Evolutionary conservation across 2,113 vertebrate genomes (phyloP).

Genomic region (Cyphomyrus plagiostoma): DNA sequence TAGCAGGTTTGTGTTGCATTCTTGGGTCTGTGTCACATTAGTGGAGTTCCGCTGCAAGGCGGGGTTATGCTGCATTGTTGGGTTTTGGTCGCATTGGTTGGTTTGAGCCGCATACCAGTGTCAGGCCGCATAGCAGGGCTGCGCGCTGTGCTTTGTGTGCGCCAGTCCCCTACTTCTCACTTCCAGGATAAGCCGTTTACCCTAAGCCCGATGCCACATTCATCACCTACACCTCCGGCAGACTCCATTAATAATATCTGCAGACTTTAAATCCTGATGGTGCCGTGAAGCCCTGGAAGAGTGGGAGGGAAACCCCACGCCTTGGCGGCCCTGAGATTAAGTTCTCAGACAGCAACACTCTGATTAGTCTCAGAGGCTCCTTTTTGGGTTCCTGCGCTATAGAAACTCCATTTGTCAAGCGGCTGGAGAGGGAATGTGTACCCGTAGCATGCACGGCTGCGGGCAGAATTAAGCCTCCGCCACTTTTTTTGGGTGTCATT

Average conservation of each 20-base stretch:
- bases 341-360: slow-evolving; percentile 34
- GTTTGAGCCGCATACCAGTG: not conserved
- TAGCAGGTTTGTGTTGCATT: no score
- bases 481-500: slow-evolving; percentile 6
- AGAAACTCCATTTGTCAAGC: slow-evolving; percentile 36
- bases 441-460: slow-evolving; percentile 17
- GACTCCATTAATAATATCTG: slow-evolving; percentile 29
- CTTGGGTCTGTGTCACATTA: no score
- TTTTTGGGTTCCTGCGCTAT: slow-evolving; percentile 22
- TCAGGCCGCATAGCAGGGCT: slow-evolving; percentile 20
- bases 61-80: no score
- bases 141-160: slow-evolving; percentile 40
- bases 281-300: not conserved
- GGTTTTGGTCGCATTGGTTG: not conserved
- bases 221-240: slow-evolving; percentile 24
- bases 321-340: slow-evolving; percentile 37
- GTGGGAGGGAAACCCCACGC: not conserved
- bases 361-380: slow-evolving; percentile 28
- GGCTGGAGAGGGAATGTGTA: slow-evolving; percentile 31
- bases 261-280: slow-evolving; percentile 19
- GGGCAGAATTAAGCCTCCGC: not conserved
- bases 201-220: slow-evolving; percentile 37
- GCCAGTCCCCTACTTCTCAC: slow-evolving; percentile 42
- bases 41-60: no score
- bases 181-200: slow-evolving; percentile 42